Conservation (phyloP, 2,113 vertebrate genomes). For the Nesospiza acunhae region DNA sequence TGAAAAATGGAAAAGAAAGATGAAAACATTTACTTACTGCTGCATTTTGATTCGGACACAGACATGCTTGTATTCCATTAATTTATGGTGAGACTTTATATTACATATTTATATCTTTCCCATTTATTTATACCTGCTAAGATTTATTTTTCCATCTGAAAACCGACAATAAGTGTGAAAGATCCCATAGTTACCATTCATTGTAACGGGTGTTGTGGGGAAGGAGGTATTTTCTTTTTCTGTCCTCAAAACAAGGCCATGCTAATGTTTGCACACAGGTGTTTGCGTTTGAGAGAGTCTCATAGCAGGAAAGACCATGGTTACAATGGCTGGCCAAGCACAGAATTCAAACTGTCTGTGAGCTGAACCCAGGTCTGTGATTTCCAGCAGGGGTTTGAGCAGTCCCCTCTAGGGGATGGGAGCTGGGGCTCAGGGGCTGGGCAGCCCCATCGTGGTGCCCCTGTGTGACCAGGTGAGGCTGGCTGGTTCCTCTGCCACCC, state of each 20-base stretch:
- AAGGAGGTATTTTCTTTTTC: not conserved
- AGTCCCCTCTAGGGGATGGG: not conserved
- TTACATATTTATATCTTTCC: not conserved
- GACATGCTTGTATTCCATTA: not conserved
- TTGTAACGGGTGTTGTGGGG: not conserved
- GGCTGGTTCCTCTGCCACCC: not conserved
- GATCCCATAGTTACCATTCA: not conserved
- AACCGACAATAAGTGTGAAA: accelerated
- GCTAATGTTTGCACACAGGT: not conserved
- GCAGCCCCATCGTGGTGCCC: not conserved
- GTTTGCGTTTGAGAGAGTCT: not conserved
- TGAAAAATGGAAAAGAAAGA: not conserved
- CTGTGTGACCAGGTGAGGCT: not conserved
- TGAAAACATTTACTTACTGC: not conserved
- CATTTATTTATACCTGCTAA: not conserved
- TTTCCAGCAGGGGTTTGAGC: not conserved
- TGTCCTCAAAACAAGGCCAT: not conserved
- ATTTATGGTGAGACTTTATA: not conserved
- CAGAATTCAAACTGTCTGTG: not conserved
- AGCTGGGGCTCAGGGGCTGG: not conserved
- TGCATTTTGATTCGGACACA: not conserved
- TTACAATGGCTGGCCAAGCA: conserved; percentile 15
- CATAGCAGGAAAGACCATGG: not conserved
- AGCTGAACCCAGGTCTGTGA: not conserved
- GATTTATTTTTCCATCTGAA: not conserved